Percentiles rank a stretch among this genome's conserved stretches.
Conservation (phyloP, 2,888 invertebrate species). For the Ceriagrion tenellum region DNA sequence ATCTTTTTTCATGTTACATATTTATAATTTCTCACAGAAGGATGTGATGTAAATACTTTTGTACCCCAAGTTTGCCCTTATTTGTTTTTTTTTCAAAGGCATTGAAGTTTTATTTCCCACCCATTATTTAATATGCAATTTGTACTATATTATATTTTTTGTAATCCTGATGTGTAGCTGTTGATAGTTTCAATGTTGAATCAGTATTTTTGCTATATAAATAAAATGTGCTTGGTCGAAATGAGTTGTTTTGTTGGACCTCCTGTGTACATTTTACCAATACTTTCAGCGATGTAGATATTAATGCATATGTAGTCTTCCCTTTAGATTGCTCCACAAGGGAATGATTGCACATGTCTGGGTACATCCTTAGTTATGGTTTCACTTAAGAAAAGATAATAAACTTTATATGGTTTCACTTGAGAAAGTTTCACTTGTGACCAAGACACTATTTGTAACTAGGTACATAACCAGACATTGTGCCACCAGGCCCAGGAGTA, state of each 20-base stretch:
- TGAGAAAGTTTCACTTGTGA: too few species aligned
- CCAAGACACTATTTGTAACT: too few species aligned
- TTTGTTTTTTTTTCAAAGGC: conserved; percentile 23
- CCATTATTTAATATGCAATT: conserved; percentile 63
- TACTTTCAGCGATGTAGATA: too few species aligned
- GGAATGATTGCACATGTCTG: too few species aligned
- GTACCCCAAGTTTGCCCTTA: background rate
- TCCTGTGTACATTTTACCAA: too few species aligned
- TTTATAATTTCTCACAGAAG: conserved; percentile 12
- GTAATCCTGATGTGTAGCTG: conserved; percentile 46
- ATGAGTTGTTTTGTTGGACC: background rate
- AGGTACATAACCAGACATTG: too few species aligned
- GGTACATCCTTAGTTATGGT: too few species aligned
- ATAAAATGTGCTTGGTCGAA: conserved; percentile 42
- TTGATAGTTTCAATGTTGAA: conserved; percentile 44
- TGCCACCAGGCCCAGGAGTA: too few species aligned
- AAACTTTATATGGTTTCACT: too few species aligned
- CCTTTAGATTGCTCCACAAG: too few species aligned
- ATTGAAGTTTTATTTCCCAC: conserved; percentile 36
- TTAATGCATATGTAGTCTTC: too few species aligned
- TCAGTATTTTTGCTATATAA: conserved; percentile 54
- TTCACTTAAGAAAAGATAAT: too few species aligned
- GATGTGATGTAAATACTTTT: conserved; percentile 55
- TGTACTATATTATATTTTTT: conserved; percentile 60
- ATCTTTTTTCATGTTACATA: background rate